phyloP scores from a whole-genome alignment of 1,140 invertebrate genomes.

The Drosophila ambigua region DNA sequence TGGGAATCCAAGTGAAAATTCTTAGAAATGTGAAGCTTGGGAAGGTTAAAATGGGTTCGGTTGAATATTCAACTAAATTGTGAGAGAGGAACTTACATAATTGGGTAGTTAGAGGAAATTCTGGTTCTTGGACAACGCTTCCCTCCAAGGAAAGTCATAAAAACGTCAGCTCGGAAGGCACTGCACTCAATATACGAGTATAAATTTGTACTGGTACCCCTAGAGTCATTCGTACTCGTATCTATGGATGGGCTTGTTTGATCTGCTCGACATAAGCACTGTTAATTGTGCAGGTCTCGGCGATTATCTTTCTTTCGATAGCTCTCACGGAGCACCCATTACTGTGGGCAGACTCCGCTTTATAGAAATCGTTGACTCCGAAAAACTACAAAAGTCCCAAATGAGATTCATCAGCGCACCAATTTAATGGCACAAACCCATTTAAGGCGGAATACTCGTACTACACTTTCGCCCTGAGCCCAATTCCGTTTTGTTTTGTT shows the following conservation, averaged over 20 bases:
- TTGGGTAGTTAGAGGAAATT: neutral
- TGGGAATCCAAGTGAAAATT: slow-evolving; percentile 23
- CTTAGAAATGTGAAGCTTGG: slow-evolving; percentile 23
- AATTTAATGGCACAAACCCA: slow-evolving; percentile 52
- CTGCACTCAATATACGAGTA: no score
- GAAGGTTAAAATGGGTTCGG: slow-evolving; percentile 34
- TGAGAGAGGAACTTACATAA: neutral
- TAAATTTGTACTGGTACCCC: no score
- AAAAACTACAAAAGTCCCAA: slow-evolving; percentile 49
- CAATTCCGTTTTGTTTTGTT: slow-evolving; percentile 43
- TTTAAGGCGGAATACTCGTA: slow-evolving; percentile 40
- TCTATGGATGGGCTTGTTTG: slow-evolving; percentile 1
- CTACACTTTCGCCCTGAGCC: slow-evolving; percentile 68
- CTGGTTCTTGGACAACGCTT: neutral
- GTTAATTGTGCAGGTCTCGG: slow-evolving; percentile 55
- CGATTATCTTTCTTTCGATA: slow-evolving; percentile 53
- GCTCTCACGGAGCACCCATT: slow-evolving; percentile 55
- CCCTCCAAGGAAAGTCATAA: no score
- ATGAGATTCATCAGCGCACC: slow-evolving; percentile 50
- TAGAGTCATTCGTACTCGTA: neutral
- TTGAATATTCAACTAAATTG: slow-evolving; percentile 9
- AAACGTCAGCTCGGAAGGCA: no score
- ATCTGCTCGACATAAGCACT: slow-evolving; percentile 29
- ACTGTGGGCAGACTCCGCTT: slow-evolving; percentile 6
- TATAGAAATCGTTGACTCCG: slow-evolving; percentile 40